Conservation (phyloP, 2,888 invertebrate genomes). For the Enchytraeus crypticus region DNA sequence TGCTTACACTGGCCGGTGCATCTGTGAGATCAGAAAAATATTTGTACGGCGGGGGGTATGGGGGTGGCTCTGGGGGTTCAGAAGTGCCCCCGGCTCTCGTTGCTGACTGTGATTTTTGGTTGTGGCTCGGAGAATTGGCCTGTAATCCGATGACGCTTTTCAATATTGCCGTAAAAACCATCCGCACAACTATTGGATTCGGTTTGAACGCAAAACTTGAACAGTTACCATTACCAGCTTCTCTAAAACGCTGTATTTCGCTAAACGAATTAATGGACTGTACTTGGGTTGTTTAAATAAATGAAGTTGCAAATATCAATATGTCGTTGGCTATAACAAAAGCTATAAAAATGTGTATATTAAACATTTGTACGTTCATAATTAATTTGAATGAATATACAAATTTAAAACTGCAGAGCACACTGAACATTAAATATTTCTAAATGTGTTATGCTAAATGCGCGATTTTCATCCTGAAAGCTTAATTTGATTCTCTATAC, state of each 20-base stretch:
- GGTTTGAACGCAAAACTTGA: neutral
- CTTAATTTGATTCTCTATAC: too few species aligned
- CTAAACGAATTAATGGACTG: too few species aligned
- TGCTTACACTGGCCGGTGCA: slow-evolving; percentile 14
- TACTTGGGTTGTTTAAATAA: too few species aligned
- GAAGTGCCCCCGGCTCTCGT: neutral
- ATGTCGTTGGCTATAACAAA: too few species aligned
- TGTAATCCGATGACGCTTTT: slow-evolving; percentile 7
- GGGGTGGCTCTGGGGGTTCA: neutral
- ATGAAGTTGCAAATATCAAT: too few species aligned
- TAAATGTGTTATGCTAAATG: too few species aligned
- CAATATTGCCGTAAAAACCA: neutral
- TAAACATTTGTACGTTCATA: too few species aligned
- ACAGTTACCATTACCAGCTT: slow-evolving; percentile 1
- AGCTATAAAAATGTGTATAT: too few species aligned
- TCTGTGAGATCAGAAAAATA: neutral
- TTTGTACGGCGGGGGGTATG: neutral
- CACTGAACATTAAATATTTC: too few species aligned
- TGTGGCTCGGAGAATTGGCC: neutral
- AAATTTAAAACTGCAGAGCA: too few species aligned
- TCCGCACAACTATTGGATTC: slow-evolving; percentile 1
- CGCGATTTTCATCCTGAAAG: too few species aligned
- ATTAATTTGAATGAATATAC: too few species aligned
- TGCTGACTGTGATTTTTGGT: slow-evolving; percentile 1
- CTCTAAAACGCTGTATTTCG: neutral